Base-by-base conservation (phyloP, 2,888 invertebrate species). In the Synanthedon myopaeformis region DNA sequence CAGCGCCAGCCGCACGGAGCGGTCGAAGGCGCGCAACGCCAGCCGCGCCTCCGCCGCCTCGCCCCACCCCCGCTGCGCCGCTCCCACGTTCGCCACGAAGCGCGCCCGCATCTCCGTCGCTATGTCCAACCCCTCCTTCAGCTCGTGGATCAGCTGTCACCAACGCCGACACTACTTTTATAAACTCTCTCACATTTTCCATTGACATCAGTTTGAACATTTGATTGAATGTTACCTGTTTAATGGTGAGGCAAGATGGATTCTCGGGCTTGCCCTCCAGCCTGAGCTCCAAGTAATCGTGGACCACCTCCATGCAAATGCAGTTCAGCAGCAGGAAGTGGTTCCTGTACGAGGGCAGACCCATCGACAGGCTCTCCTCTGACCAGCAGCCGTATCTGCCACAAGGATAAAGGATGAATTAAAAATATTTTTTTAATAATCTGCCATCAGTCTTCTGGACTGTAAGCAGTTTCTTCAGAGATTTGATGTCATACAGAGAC, bases 271-370 rank as follows among this genome's bases (percentile, higher is more conserved):
- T 91, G 57, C 94, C 92, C 71, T 97, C 96, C 45, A 97, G 85
- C 49, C 97, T 86, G 89, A 97, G 92, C 57, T 92, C 86, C 49
- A 98, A 86, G 83, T 96, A 97, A 79, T 98, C 97, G 71, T 97
- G 95, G 58, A 96, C 93, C n/a, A 97, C 92, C 78, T 97, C 96
- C 68, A 98, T 82, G 23, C 96, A 95, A 53, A 97, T 91, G 52
- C 93, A 91, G 56, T 94, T 92, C 13, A 98, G 89, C 76, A 97
- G 95, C 53, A 97, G 89, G 83, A 96, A 98, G 57, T 93, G 91
- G 42, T 93, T 91, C 62, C 93, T 90, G 83, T 96, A 96, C 2
- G 95, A 94, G 0, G 97, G 98, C 59, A 98, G 85, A 56, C 91
- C 90, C 79, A 97, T 90, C n/a, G 91, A 88, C 56, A 89, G 82